phyloP scores from a whole-genome alignment of 2,113 vertebrate species.

The Rhombomys opimus region DNA sequence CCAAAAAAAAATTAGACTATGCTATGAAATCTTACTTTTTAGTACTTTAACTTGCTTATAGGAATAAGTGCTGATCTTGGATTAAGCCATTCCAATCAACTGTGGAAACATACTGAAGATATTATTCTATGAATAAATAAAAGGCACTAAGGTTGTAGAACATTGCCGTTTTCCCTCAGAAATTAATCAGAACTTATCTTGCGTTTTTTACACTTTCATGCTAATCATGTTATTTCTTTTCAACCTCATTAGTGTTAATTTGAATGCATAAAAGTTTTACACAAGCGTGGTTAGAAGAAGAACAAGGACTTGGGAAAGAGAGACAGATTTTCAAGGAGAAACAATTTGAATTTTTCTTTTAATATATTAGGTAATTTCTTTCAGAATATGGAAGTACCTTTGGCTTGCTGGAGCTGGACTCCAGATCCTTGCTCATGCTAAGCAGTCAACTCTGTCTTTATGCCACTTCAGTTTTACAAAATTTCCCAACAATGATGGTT shows the following conservation, averaged over 20 bases:
- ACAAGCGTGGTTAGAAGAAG: background rate
- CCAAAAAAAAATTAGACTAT: constrained; percentile 44
- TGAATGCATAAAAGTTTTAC: background rate
- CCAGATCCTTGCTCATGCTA: background rate
- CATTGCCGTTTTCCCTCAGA: background rate
- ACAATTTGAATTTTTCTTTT: background rate
- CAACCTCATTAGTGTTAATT: constrained; percentile 16
- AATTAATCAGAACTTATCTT: background rate
- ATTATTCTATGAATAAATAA: constrained; percentile 1
- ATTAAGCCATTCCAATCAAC: constrained; percentile 60
- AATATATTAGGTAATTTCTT: background rate
- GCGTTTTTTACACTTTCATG: background rate
- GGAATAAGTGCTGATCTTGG: background rate
- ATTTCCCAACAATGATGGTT: background rate
- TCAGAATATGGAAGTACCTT: background rate
- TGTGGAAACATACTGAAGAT: constrained; percentile 16
- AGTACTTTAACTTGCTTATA: constrained; percentile 32
- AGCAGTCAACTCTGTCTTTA: background rate
- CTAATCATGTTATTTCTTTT: constrained; percentile 37
- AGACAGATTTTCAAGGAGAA: background rate
- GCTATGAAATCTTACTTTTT: constrained; percentile 48
- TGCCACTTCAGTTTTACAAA: background rate
- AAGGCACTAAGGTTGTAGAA: background rate
- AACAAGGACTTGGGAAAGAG: background rate
- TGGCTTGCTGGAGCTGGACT: background rate